Evolutionary conservation across 1,140 invertebrate genomes (phyloP).

Genomic region (Trissolcus basalis): DNA sequence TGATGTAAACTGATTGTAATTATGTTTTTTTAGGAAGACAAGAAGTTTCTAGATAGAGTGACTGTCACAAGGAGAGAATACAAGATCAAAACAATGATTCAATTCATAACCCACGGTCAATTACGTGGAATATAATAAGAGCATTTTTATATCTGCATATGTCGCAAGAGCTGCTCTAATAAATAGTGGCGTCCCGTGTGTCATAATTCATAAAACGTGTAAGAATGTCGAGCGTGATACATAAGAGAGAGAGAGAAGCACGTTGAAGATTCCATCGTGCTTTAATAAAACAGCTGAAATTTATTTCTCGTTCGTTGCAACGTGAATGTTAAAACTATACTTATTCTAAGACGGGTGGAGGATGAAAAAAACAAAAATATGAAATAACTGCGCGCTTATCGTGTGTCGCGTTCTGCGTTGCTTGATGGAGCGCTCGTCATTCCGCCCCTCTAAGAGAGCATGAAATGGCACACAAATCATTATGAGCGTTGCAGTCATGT

Average conservation of each 20-base stretch:
- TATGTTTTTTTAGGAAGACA: too few species aligned
- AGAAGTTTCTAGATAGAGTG: too few species aligned
- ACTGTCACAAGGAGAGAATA: too few species aligned
- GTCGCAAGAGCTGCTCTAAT: conserved; percentile 31
- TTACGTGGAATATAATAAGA: not conserved
- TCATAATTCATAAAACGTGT: conserved; percentile 52
- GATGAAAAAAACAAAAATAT: conserved; percentile 33
- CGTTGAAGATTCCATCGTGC: conserved; percentile 44
- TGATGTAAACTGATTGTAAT: too few species aligned
- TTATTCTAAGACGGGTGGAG: conserved; percentile 44
- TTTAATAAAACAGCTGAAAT: conserved; percentile 56
- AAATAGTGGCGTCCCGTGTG: conserved; percentile 32
- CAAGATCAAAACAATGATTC: too few species aligned
- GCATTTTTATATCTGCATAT: conserved; percentile 27
- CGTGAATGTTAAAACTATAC: conserved; percentile 49
- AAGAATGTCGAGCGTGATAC: conserved; percentile 43
- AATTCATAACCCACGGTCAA: too few species aligned
- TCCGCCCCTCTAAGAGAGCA: conserved; percentile 50
- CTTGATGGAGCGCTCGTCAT: conserved; percentile 54
- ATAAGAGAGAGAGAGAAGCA: conserved; percentile 10
- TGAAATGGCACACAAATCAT: conserved; percentile 55
- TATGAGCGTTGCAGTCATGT: conserved; percentile 55
- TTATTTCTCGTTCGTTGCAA: conserved; percentile 48
- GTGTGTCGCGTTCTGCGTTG: conserved; percentile 45
- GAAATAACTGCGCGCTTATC: conserved; percentile 45